Conservation (phyloP, 2,113 vertebrate genomes). For the Tetrax tetrax region DNA sequence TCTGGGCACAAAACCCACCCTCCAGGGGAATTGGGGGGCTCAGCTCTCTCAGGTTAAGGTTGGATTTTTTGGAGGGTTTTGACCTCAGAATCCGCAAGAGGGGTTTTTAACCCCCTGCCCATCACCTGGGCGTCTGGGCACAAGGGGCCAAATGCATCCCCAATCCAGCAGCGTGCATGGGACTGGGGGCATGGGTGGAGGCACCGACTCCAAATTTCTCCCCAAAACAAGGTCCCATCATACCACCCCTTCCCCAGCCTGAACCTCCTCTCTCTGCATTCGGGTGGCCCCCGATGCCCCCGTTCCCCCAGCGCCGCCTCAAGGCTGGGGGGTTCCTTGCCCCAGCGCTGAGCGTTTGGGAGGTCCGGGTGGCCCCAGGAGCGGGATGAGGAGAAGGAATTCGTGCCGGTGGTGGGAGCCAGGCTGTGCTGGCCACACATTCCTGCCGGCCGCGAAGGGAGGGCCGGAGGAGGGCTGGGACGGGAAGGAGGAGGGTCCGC, state of each 20-base stretch:
- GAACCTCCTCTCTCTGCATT: neutral
- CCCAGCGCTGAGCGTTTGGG: neutral
- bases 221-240: neutral
- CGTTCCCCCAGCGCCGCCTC: rapidly evolving
- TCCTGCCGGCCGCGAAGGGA: conserved; percentile 42
- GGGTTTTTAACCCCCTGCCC: neutral
- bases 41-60: neutral
- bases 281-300: neutral
- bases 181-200: neutral
- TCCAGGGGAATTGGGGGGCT: neutral
- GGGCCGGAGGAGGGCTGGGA: conserved; percentile 31
- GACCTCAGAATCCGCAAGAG: neutral
- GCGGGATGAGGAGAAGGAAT: neutral
- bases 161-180: neutral
- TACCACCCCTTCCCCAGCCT: neutral
- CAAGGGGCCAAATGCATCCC: neutral
- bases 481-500: conserved; percentile 64
- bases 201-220: rapidly evolving
- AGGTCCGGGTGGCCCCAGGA: neutral
- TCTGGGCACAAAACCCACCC: neutral
- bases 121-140: neutral
- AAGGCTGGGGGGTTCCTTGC: neutral
- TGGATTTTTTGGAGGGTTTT: neutral
- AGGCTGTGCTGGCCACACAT: conserved; percentile 35
- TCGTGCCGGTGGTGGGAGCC: neutral